Evolutionary conservation across 2,113 vertebrate genomes (phyloP), one percentile per base, ranked within the genome.

Genomic region (Chaetura pelagica): DNA sequence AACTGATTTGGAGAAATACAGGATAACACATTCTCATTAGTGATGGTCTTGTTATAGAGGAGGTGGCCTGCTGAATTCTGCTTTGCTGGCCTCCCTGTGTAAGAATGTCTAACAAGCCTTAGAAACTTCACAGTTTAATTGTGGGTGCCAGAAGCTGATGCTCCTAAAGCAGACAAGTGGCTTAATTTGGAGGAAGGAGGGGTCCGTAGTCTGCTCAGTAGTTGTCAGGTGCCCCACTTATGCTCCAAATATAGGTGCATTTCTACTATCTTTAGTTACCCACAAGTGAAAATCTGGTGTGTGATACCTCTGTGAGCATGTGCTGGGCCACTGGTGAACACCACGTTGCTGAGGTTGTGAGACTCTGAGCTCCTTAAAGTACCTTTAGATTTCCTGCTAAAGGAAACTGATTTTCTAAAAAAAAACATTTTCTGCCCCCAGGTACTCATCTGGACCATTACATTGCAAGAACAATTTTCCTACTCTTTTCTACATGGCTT

Each of bases 241-340:
- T 32, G 46, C 32, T 96, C 89, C 84, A 91, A 91, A 95, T 94
- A 91, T 74, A 93, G 78, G 54, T 23, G 12, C 35, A 30, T n/a
- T 69, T 87, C 79, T 71, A 1, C 46, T 26, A 74, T 61, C 59
- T 93, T 80, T 66, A 61, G 15, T 49, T 80, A 69, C 51, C 46
- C 46, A 77, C 63, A 38, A 17, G 59, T 52, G 55, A 92, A 86
- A 87, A 94, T 74, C 64, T 81, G 85, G 13, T 59, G 40, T 77
- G 74, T 81, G 64, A 81, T 61, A 51, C 67, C 67, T 80, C 75
- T 73, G 62, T 0, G 2, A 73, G 55, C 4, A 1, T 58, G 46
- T 76, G 29, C 87, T 79, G 67, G 54, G 58, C 24, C 48, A 79
- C 69, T 34, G 20, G 44, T 64, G 74, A 84, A 48, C 58, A 84